Evolutionary conservation across 2,797 vertebrate genomes (phyloP), one percentile per base, ranked within the genome.

Genomic region (Mallotus villosus): DNA sequence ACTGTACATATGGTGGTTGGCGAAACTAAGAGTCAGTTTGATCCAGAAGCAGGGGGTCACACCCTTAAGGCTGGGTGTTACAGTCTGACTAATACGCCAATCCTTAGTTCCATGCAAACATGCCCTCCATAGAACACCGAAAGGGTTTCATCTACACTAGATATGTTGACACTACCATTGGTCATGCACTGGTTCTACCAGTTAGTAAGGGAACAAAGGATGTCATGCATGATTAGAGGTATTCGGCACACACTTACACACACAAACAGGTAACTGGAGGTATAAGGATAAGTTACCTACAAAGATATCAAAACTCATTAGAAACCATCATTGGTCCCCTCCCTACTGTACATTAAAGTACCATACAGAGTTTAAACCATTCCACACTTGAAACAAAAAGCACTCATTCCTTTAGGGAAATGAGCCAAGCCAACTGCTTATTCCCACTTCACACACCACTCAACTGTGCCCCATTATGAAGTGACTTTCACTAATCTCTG

Each of bases 161-260:
- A 77, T 70, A 67, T 84, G 79, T 80, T 81, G 78, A 82, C 78
- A 72, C 72, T 78, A 71, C 62, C 4, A 6, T 51, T 66, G 74
- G 80, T 76, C 75, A 79, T 58, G 67, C 76, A 80, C 83, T 67
- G 74, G 85, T 74, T 80, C 16, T 14, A 76, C 85, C 70, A 49
- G 87, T 87, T 75, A 57, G 19, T 21, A 27, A 21, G 27, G 19
- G 17, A 58, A 29, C 1, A 17, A 67, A 17, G 3, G 46, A 22
- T 24, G 17, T 5, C 24, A 51, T 66, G 21, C 24, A 27, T 16
- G 19, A 17, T 17, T 55, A 17, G 17, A 55, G 19, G 6, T n/a
- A 55, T 55, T 19, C 5, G 51, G 4, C 16, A 55, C 37, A 11
- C 27, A 4, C 27, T 27, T 29, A 29, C 27, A 29, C 27, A 29